Evolutionary conservation across 2,888 invertebrate species (phyloP).

Genomic region (Ormyrus nitidulus): DNA sequence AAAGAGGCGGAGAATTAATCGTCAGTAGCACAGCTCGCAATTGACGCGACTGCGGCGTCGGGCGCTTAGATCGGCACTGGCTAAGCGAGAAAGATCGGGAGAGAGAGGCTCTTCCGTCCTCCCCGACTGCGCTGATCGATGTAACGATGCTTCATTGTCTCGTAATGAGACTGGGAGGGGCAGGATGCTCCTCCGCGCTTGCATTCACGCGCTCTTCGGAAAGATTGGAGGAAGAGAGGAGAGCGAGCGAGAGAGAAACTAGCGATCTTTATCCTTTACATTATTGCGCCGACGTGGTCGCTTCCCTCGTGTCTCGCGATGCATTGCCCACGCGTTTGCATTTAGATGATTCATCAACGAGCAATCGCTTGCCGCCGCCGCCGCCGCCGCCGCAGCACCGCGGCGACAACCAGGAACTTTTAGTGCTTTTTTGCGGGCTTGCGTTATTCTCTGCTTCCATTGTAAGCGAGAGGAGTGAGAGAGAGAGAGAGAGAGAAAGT

Average conservation of each 20-base stretch:
- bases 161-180: slow-evolving; percentile 73
- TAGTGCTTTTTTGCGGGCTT: background rate
- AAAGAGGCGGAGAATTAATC: too few species aligned
- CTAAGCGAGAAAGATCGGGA: slow-evolving; percentile 2
- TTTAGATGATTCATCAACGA: slow-evolving; percentile 26
- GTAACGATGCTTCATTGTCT: slow-evolving; percentile 71
- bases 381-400: background rate
- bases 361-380: background rate
- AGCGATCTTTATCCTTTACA: slow-evolving; percentile 41
- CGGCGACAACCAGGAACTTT: slow-evolving; percentile 1
- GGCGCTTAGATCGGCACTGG: slow-evolving; percentile 4
- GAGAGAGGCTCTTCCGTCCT: slow-evolving; percentile 38
- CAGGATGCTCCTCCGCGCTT: slow-evolving; percentile 67
- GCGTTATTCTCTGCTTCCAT: background rate
- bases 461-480: too few species aligned
- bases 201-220: slow-evolving; percentile 27
- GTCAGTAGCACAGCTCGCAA: background rate
- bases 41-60: background rate
- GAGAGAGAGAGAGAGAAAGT: background rate
- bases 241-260: slow-evolving; percentile 12
- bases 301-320: background rate
- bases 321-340: slow-evolving; percentile 18
- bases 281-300: slow-evolving; percentile 24
- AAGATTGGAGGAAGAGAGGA: slow-evolving; percentile 27
- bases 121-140: slow-evolving; percentile 65